A percentile compares a stretch with the other conserved stretches of the same genome.
Conservation (phyloP, 2,888 invertebrate genomes). For the Lypha dubia region DNA sequence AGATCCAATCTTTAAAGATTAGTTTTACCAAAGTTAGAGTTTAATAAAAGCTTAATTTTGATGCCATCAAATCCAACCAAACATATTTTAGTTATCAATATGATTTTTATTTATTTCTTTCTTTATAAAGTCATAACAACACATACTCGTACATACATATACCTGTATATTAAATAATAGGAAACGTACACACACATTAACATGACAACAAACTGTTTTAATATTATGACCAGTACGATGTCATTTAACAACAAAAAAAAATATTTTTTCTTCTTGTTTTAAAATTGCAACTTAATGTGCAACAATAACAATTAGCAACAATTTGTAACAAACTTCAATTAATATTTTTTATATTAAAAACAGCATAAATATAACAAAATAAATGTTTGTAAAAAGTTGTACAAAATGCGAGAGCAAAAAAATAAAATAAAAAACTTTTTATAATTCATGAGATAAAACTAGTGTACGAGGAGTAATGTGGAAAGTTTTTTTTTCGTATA, state of each 20-base stretch:
- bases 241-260: constrained; percentile 38
- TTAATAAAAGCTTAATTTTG: no score
- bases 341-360: not conserved
- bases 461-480: not conserved
- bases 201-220: constrained; percentile 62
- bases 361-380: not conserved
- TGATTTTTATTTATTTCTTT: no score
- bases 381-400: not conserved
- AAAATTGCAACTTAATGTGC: constrained; percentile 19
- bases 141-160: no score
- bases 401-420: not conserved
- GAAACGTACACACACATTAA: constrained; percentile 23
- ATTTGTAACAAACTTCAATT: constrained; percentile 20
- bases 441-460: not conserved
- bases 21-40: no score
- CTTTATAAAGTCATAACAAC: no score
- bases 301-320: constrained; percentile 30
- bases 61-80: no score
- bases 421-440: not conserved
- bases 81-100: no score
- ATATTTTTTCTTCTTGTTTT: constrained; percentile 1
- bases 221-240: constrained; percentile 60
- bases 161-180: no score
- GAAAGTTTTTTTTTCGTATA: no score
- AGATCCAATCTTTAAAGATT: no score